Conservation (phyloP, 2,113 vertebrate species). For the Pelusios castaneus region DNA sequence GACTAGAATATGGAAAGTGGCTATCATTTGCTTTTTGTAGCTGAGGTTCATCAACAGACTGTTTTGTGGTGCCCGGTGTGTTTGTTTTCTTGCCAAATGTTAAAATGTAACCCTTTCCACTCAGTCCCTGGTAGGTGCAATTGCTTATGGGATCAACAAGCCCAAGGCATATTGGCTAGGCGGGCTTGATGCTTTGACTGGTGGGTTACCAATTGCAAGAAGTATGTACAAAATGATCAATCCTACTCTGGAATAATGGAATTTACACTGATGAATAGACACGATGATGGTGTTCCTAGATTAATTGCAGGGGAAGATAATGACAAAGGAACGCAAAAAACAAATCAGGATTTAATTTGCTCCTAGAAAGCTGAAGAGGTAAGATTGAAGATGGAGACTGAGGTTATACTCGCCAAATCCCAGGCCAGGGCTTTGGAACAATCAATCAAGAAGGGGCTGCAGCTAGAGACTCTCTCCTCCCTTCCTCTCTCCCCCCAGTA, state of each 20-base stretch:
- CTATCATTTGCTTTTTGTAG: background rate
- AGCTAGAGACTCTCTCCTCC: background rate
- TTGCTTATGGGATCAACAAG: background rate
- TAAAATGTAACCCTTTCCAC: background rate
- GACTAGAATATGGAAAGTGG: background rate
- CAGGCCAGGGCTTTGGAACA: background rate
- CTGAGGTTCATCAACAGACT: background rate
- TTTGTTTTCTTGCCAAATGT: background rate
- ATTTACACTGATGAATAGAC: background rate
- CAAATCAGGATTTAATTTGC: constrained; percentile 12
- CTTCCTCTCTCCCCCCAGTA: background rate
- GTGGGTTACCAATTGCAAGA: background rate
- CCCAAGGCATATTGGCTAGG: background rate
- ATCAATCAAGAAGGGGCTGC: background rate
- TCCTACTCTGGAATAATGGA: background rate
- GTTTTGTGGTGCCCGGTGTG: background rate
- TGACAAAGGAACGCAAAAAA: background rate
- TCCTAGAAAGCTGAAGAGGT: background rate
- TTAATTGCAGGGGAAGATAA: constrained; percentile 6
- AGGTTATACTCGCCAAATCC: background rate
- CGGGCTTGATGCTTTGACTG: background rate
- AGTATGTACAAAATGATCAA: fast-evolving
- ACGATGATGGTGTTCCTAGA: background rate
- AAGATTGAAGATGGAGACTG: background rate
- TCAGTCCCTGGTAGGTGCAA: background rate